Evolutionary conservation across 2,888 invertebrate genomes (phyloP).

Genomic region (Agrochola lota): DNA sequence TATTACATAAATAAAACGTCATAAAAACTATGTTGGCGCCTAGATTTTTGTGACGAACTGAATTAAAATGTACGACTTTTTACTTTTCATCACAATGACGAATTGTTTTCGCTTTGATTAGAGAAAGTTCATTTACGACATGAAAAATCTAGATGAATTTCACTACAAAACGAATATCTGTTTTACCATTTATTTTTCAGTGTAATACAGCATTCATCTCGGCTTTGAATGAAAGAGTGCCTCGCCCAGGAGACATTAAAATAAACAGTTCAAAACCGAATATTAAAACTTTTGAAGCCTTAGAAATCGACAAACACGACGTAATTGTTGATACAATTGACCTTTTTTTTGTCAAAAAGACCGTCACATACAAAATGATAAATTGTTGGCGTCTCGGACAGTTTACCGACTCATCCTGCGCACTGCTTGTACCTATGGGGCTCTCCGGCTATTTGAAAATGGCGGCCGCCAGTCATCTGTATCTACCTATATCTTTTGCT

Average conservation of each 20-base stretch:
- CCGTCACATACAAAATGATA: constrained; percentile 27
- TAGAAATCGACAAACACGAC: neutral
- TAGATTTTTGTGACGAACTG: neutral
- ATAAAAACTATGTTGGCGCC: neutral
- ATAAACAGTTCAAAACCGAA: neutral
- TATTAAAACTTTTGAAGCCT: neutral
- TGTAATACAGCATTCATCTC: constrained; percentile 1
- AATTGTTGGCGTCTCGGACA: constrained; percentile 27
- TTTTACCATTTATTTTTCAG: constrained; percentile 25
- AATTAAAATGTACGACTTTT: neutral
- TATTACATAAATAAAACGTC: neutral
- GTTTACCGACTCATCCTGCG: constrained; percentile 27
- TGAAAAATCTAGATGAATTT: constrained; percentile 3
- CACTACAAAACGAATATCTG: constrained; percentile 14
- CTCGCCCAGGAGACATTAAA: neutral
- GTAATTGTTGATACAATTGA: constrained; percentile 5
- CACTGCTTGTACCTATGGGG: constrained; percentile 17
- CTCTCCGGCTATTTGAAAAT: constrained; percentile 26
- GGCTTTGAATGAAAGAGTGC: constrained; percentile 13
- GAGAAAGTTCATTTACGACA: constrained; percentile 1
- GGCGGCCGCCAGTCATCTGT: constrained; percentile 3
- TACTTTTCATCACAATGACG: neutral
- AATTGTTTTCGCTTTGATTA: constrained; percentile 18
- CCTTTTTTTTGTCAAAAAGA: constrained; percentile 7
- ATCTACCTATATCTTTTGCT: constrained; percentile 39